Base-by-base conservation (phyloP, 2,113 vertebrate genomes). In the Boulengerochromis microlepis region DNA sequence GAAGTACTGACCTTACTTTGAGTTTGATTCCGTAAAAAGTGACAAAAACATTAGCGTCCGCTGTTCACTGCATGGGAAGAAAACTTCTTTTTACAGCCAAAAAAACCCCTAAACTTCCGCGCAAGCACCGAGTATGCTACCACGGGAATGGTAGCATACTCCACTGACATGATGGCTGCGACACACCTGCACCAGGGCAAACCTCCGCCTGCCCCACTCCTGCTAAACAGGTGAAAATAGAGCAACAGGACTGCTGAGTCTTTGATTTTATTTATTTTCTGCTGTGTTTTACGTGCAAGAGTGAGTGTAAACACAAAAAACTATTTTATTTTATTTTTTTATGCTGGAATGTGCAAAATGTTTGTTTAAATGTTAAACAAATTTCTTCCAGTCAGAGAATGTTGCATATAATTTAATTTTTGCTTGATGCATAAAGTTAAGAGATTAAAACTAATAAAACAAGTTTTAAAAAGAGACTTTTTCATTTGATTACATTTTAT, bases 111-210 rank as follows among this genome's bases (percentile, higher is more conserved):
- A 19, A 52, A 50, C 1, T 0, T 50, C 47, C 2, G 40, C 8
- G 0, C 8, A 50, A 50, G 47, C 18, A 50, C 47, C 0, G 0
- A 50, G 2, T 50, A 1, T 0, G 0, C 47, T 50, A 0, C 47
- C 4, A 10, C 18, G 8, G 47, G 4, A 19, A 50, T 50, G 8
- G n/a, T n/a, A n/a, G n/a, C n/a, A n/a, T n/a, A n/a, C n/a, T 42
- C 40, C 40, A 42, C 40, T 42, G 12, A 42, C 12, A 13, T 42
- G 42, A 45, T 4, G 13, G 42, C 42, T 45, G 12, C 42, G 0
- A 2, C 42, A 45, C 42, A 45, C 12, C 42, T 45, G 42, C 12
- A 45, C 42, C 12, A 45, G 42, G 42, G 42, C 12, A 45, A 45
- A 45, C 13, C 6, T 45, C 42, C 3, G 6, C 42, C 42, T 45